Conservation (phyloP, 2,797 vertebrate species). For the Anisognathus igniventris region DNA sequence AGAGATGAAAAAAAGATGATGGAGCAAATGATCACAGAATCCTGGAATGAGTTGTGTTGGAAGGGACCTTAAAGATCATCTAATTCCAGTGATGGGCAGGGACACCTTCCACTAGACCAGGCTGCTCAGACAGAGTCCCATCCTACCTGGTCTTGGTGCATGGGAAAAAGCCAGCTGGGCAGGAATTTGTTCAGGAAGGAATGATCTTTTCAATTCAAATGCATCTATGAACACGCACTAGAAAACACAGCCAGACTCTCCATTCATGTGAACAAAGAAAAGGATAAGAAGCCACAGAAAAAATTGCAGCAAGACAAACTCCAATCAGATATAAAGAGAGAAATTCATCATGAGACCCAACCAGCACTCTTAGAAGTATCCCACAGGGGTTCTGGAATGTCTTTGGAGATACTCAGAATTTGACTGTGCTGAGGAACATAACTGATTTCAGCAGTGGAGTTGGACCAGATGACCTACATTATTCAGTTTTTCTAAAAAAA, state of each 20-base stretch:
- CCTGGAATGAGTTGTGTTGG: not conserved
- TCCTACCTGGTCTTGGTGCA: not conserved
- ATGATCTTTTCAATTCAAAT: not conserved
- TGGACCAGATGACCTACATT: not conserved
- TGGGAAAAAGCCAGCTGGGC: not conserved
- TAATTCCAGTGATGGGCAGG: not conserved
- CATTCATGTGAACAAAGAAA: not conserved
- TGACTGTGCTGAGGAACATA: not conserved
- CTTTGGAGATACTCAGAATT: not conserved
- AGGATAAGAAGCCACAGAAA: not conserved
- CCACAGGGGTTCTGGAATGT: not conserved
- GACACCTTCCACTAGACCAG: not conserved
- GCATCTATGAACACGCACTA: not conserved
- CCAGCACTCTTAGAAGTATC: not conserved
- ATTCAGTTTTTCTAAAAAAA: not conserved
- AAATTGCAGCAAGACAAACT: not conserved
- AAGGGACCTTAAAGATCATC: not conserved
- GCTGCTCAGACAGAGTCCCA: not conserved
- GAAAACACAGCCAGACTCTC: not conserved
- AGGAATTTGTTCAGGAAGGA: not conserved
- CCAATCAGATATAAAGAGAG: not conserved
- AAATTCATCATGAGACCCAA: not conserved
- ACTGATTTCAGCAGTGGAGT: not conserved
- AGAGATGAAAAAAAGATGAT: not conserved
- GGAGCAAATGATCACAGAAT: not conserved